phyloP scores from a whole-genome alignment of 2,797 vertebrate genomes.

The Squalus acanthias region DNA sequence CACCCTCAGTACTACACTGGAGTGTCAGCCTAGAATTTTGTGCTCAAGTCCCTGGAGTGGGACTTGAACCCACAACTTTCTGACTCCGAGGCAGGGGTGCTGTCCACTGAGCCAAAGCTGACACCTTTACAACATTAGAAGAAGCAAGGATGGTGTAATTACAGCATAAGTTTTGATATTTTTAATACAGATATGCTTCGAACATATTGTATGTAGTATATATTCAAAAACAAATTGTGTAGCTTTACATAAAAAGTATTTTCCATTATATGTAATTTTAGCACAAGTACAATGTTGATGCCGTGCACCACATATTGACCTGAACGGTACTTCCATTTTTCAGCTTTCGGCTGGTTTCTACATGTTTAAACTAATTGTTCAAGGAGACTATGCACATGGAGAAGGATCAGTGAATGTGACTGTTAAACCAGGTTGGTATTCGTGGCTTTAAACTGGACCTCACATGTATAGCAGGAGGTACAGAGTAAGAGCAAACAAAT shows the following conservation, averaged over 20 bases:
- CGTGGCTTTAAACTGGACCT: neutral
- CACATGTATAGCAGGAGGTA: neutral
- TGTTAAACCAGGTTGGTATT: slow-evolving; percentile 82
- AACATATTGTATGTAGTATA: neutral
- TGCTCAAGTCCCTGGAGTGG: no score
- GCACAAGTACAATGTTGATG: neutral
- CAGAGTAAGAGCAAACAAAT: neutral
- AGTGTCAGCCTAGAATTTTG: no score
- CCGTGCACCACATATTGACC: neutral
- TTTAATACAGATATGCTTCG: neutral
- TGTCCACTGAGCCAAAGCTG: no score
- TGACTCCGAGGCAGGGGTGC: no score
- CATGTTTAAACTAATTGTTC: slow-evolving; percentile 82
- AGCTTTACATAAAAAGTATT: neutral
- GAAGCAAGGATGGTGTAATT: neutral
- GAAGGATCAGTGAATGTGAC: slow-evolving; percentile 93
- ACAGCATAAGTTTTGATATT: neutral
- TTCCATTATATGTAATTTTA: neutral
- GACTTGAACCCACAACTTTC: no score
- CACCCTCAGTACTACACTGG: no score
- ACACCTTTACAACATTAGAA: neutral
- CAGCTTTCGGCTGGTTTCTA: slow-evolving; percentile 93
- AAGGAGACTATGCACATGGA: slow-evolving; percentile 71
- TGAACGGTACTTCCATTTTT: neutral
- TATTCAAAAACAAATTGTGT: neutral